Conservation (phyloP, 2,888 invertebrate genomes). For the Hypercompe scribonia region DNA sequence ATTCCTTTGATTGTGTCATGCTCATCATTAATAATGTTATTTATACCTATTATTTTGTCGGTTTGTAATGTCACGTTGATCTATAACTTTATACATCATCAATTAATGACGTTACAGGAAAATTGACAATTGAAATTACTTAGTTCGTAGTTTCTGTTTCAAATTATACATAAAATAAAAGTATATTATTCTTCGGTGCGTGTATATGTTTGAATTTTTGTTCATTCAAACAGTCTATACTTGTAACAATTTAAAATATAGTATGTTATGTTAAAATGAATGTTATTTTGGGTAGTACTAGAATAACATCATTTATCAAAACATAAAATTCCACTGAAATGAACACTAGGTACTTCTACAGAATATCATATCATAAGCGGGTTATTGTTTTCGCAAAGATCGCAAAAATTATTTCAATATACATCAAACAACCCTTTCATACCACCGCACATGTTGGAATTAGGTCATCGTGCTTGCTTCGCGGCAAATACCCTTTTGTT, state of each 20-base stretch:
- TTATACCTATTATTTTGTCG: not conserved
- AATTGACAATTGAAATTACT: not conserved
- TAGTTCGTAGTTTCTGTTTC: not conserved
- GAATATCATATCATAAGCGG: conserved; percentile 28
- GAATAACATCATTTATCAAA: not conserved
- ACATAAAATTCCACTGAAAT: not conserved
- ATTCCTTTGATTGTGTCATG: not conserved
- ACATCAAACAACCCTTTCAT: conserved; percentile 35
- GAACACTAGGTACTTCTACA: not conserved
- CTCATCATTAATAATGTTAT: not conserved
- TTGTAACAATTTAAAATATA: too few species aligned
- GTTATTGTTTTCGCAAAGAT: conserved; percentile 26
- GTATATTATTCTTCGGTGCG: not conserved
- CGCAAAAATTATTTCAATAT: conserved; percentile 33
- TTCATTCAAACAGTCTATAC: too few species aligned
- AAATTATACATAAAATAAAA: not conserved
- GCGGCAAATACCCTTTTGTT: conserved; percentile 23
- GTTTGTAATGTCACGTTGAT: not conserved
- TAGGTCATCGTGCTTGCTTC: conserved; percentile 46
- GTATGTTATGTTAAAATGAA: too few species aligned
- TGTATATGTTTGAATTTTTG: too few species aligned
- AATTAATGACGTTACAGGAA: conserved; percentile 4
- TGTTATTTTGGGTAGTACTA: not conserved
- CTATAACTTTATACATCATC: not conserved
- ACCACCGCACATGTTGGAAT: conserved; percentile 34